Conservation (phyloP, 1,140 invertebrate species). For the Zelostemma sp. region DNA sequence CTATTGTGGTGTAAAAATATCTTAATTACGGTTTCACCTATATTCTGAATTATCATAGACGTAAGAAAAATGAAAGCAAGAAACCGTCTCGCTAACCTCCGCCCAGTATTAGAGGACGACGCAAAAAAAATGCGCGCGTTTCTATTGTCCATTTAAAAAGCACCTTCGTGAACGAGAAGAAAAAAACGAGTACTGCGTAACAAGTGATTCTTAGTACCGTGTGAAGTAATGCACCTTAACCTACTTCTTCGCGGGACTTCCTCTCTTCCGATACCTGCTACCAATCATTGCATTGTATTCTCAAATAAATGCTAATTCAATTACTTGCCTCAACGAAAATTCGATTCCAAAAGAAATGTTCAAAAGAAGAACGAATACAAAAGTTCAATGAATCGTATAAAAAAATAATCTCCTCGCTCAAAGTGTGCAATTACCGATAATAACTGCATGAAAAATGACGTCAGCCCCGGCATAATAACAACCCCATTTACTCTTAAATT, state of each 20-base stretch:
- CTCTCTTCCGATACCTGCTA: neutral
- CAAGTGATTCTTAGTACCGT: conserved; percentile 1
- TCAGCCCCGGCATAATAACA: no score
- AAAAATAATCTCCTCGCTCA: no score
- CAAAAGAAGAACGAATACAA: no score
- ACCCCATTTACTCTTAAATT: no score
- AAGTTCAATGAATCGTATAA: no score
- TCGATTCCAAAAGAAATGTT: no score
- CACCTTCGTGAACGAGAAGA: neutral
- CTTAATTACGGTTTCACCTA: neutral
- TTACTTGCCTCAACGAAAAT: no score
- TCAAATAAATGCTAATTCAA: neutral
- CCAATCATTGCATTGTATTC: neutral
- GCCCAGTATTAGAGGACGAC: neutral
- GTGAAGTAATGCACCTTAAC: conserved; percentile 12
- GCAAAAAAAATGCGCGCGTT: neutral
- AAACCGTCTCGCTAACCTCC: neutral
- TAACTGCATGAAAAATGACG: no score
- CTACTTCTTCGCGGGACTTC: conserved; percentile 11
- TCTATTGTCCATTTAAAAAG: conserved; percentile 1
- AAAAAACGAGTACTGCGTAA: neutral
- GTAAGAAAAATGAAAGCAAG: conserved; percentile 4
- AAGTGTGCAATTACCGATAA: no score
- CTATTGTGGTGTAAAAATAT: no score
- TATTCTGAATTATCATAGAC: neutral